Evolutionary conservation across 2,888 invertebrate species (phyloP).

Genomic region (Siphonodentalium dalli): DNA sequence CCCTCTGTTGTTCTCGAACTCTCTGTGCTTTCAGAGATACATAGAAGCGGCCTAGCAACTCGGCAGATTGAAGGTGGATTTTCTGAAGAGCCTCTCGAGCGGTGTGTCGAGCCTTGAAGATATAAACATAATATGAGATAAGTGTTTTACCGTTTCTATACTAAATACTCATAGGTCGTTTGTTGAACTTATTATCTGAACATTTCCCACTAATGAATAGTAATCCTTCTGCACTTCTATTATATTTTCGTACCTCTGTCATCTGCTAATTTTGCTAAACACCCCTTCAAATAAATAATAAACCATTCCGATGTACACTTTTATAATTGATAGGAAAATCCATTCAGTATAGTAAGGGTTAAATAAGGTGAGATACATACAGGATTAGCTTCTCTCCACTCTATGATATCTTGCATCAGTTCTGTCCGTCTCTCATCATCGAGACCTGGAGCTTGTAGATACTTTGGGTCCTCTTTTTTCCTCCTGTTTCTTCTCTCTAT

Average conservation of each 20-base stretch:
- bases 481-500: slow-evolving; percentile 43
- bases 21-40: slow-evolving; percentile 37
- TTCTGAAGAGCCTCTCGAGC: slow-evolving; percentile 44
- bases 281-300: too few species aligned
- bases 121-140: too few species aligned
- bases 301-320: too few species aligned
- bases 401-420: slow-evolving; percentile 51
- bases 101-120: slow-evolving; percentile 32
- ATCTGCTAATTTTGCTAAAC: too few species aligned
- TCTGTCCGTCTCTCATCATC: slow-evolving; percentile 58
- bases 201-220: too few species aligned
- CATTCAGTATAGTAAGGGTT: neutral
- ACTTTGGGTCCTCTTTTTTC: slow-evolving; percentile 46
- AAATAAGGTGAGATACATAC: slow-evolving; percentile 35
- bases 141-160: too few species aligned
- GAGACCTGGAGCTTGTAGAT: slow-evolving; percentile 56
- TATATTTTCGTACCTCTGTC: too few species aligned
- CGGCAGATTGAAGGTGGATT: slow-evolving; percentile 49
- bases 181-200: too few species aligned
- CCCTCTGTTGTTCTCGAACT: slow-evolving; percentile 52
- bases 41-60: slow-evolving; percentile 48
- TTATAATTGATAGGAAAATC: too few species aligned
- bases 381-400: slow-evolving; percentile 54
- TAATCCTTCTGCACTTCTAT: too few species aligned
- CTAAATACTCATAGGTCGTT: too few species aligned